These are phyloP conservation scores for Dipodomys stephensi DNA, from an alignment of 2,113 vertebrate genomes.

Conservation along the genomic window DNA sequence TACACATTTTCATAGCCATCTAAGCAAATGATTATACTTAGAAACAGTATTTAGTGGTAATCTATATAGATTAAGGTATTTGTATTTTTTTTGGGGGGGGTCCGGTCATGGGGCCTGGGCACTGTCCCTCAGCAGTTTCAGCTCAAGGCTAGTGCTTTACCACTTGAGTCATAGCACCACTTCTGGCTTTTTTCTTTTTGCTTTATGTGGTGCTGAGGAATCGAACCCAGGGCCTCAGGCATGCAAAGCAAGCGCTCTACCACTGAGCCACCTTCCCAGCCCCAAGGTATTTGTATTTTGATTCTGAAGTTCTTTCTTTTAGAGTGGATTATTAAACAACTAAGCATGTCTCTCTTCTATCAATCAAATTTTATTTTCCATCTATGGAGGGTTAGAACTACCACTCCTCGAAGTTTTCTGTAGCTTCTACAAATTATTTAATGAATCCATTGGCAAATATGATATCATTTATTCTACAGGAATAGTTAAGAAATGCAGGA, in stretches of 20 bases:
- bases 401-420: neutral
- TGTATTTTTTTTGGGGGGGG: too few relatives aligned
- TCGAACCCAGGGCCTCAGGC: too few relatives aligned
- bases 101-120: too few relatives aligned
- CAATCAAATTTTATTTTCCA: conserved; percentile 9
- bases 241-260: too few relatives aligned
- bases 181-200: too few relatives aligned
- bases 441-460: neutral
- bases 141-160: too few relatives aligned
- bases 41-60: neutral
- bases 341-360: neutral
- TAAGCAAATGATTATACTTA: neutral
- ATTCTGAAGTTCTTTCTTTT: conserved; percentile 12
- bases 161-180: too few relatives aligned
- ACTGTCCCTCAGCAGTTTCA: too few relatives aligned
- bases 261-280: too few relatives aligned
- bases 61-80: too few relatives aligned
- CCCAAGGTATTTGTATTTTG: neutral
- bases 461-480: neutral
- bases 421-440: neutral
- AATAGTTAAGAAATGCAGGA: neutral
- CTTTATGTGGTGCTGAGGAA: too few relatives aligned
- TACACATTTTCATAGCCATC: neutral
- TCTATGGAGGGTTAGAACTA: neutral
- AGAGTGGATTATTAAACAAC: neutral